Conservation (phyloP, 2,797 vertebrate species). For the Gadopsis bispinosus region DNA sequence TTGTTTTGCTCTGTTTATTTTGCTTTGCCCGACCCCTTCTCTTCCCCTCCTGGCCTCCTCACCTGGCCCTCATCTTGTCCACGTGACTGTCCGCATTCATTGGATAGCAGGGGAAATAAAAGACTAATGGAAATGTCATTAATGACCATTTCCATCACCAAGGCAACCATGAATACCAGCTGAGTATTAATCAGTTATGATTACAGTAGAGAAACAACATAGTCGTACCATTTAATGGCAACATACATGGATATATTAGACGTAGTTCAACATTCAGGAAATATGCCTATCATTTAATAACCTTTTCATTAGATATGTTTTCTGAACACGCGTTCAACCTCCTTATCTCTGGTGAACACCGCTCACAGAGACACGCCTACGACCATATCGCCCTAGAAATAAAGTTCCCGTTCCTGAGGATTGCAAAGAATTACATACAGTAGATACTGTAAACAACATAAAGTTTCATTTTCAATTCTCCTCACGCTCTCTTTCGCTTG, state of each 20-base stretch:
- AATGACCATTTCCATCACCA: constrained; percentile 23
- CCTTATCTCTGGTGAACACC: background rate
- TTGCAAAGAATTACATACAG: background rate
- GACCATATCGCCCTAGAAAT: background rate
- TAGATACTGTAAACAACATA: background rate
- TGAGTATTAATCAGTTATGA: background rate
- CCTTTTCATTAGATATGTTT: background rate
- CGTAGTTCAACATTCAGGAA: background rate
- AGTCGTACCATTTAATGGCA: background rate
- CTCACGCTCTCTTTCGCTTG: background rate
- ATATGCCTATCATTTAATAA: background rate
- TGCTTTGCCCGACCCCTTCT: constrained; percentile 60
- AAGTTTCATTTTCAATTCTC: background rate
- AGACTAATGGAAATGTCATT: constrained; percentile 40
- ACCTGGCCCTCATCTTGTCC: constrained; percentile 46
- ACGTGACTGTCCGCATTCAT: constrained; percentile 26
- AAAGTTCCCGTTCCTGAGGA: background rate
- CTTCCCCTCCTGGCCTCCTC: constrained; percentile 54
- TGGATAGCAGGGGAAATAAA: constrained; percentile 53
- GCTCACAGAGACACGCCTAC: background rate
- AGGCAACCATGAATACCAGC: constrained; percentile 4
- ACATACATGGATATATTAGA: background rate
- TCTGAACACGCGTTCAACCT: background rate
- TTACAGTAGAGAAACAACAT: background rate
- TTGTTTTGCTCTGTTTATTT: constrained; percentile 80